Base-by-base conservation (phyloP, 2,888 invertebrate species). In the Heliconius ismenius region DNA sequence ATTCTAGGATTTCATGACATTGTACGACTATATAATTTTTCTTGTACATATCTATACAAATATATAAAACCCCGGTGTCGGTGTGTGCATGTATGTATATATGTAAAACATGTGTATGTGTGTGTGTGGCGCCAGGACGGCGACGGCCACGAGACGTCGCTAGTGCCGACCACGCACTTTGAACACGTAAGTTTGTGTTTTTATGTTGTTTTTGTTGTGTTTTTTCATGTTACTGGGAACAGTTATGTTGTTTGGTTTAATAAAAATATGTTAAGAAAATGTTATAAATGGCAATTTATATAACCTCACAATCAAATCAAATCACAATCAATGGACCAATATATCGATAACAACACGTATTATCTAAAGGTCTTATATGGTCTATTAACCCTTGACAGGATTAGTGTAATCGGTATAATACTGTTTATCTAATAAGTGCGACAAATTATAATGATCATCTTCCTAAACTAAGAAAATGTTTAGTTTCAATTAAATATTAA, bases 121-220 rank as follows among this genome's bases (percentile, higher is more conserved):
- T 91, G 87, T 91, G 90, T 90, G 91, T 88, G 87, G 85, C 84
- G 86, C 84, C 91, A 94, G 93, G 93, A 89, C 89, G 92, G 93
- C 84, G 92, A 89, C 85, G 93, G 93, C 60, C 91, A 86, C 88
- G 92, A 91, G 92, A 92, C 91, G 78, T 84, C 90, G 81, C 87
- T 93, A 85, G 90, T 91, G 81, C 89, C 93, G 67, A 86, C 90
- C 84, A 90, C 93, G 83, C 90, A 88, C 84, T 93, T 92, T 89
- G 89, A 92, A 79, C 91, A 93, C 83, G 93, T 94, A 87, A 94
- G 93, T 93, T 91, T 76, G 79, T 78, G 74, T 49, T 49, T 49
- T 49, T 49, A 49, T 49, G 49, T 43, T 76, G 72, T 75, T 78
- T 62, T 77, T 39, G 32, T 54, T 65, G 39, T 73, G 62, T 39